phyloP scores from a whole-genome alignment of 2,888 invertebrate species.

The Ariolimax columbianus region DNA sequence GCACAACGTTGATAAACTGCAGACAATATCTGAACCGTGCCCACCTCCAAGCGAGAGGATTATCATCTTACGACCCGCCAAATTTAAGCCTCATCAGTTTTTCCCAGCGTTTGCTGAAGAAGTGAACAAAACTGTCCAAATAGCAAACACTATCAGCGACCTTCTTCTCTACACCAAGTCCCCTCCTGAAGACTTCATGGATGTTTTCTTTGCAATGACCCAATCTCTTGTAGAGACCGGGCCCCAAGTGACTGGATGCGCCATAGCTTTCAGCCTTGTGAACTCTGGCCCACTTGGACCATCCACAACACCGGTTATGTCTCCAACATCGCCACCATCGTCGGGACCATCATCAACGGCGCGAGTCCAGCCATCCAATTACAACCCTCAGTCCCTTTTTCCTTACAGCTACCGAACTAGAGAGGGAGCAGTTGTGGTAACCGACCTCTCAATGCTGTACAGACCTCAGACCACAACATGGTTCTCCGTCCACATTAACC shows the following conservation, averaged over 20 bases:
- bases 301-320: neutral
- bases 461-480: conserved; percentile 50
- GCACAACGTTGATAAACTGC: conserved; percentile 37
- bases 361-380: neutral
- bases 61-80: conserved; percentile 47
- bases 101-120: conserved; percentile 50
- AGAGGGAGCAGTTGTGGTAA: conserved; percentile 51
- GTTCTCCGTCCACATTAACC: conserved; percentile 51
- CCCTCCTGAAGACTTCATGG: conserved; percentile 51
- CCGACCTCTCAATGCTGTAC: conserved; percentile 56
- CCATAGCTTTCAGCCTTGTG: conserved; percentile 61
- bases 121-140: conserved; percentile 58
- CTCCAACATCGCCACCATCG: neutral
- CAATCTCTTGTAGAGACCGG: conserved; percentile 64
- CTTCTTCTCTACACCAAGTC: conserved; percentile 55
- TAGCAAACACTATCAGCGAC: conserved; percentile 62
- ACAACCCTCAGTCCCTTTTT: conserved; percentile 55
- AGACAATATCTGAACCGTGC: neutral
- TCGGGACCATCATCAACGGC: neutral
- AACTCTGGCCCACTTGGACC: neutral
- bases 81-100: conserved; percentile 50
- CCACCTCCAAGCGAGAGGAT: conserved; percentile 25
- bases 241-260: conserved; percentile 62
- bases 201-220: conserved; percentile 60
- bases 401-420: conserved; percentile 62